phyloP scores from a whole-genome alignment of 2,797 vertebrate species.

The Megalops cyprinoides region DNA sequence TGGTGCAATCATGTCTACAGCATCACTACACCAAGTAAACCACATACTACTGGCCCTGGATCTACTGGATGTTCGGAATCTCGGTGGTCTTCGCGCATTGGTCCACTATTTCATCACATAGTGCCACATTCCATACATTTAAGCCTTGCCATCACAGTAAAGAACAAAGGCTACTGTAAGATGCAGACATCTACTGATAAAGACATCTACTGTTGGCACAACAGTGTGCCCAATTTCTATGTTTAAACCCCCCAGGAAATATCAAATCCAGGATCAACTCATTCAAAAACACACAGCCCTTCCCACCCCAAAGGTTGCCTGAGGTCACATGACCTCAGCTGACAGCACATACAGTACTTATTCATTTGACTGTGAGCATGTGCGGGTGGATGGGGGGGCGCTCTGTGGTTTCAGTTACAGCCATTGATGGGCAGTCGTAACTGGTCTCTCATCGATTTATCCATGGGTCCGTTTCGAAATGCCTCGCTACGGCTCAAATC shows the following conservation, averaged over 20 bases:
- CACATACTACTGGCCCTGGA: slow-evolving; percentile 62
- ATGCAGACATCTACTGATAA: no score
- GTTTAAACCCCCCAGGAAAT: background rate
- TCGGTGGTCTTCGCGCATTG: no score
- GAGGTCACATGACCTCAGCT: slow-evolving; percentile 13
- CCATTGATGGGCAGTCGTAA: slow-evolving; percentile 34
- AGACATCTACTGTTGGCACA: background rate
- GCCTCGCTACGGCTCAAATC: slow-evolving; percentile 49
- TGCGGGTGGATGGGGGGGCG: slow-evolving; percentile 5
- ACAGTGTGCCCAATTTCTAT: background rate
- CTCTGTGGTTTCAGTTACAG: slow-evolving; percentile 42
- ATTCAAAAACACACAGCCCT: background rate
- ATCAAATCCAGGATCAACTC: slow-evolving; percentile 4
- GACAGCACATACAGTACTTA: slow-evolving; percentile 48
- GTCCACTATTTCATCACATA: slow-evolving; percentile 61
- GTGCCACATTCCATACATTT: no score
- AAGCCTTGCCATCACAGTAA: no score
- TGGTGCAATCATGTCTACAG: slow-evolving; percentile 34
- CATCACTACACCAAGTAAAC: slow-evolving; percentile 51
- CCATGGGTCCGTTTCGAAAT: slow-evolving; percentile 47
- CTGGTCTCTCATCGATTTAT: slow-evolving; percentile 40
- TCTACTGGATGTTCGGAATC: slow-evolving; percentile 50
- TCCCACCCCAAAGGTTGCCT: background rate
- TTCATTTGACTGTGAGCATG: slow-evolving; percentile 37
- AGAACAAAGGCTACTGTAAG: no score